Conservation (phyloP, 2,797 vertebrate species). For the Pantherophis vulpinus region DNA sequence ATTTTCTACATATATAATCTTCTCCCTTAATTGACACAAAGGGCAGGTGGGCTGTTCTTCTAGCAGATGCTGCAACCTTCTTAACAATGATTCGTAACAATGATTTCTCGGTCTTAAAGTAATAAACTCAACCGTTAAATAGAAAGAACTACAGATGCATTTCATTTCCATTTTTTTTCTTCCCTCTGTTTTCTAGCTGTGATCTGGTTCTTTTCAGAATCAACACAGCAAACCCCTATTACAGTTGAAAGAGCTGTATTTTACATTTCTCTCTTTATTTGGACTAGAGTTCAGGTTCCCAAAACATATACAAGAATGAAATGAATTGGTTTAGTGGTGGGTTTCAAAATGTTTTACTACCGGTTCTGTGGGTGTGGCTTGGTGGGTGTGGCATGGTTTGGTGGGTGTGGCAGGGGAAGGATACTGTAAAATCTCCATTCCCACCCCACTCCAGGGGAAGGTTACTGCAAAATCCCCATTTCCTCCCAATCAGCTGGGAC, state of each 20-base stretch:
- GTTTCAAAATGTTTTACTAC: too few species aligned
- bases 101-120: neutral
- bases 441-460: too few species aligned
- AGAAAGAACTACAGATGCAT: neutral
- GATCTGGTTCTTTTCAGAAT: neutral
- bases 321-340: neutral
- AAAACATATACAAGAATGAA: neutral
- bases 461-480: too few species aligned
- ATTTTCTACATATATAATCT: slow-evolving; percentile 3
- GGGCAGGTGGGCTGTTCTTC: neutral
- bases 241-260: neutral
- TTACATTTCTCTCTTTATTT: neutral
- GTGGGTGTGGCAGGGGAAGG: too few species aligned
- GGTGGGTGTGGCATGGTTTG: too few species aligned
- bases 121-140: slow-evolving; percentile 4
- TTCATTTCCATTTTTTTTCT: neutral
- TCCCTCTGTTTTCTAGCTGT: accelerated
- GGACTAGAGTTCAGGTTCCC: neutral
- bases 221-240: neutral
- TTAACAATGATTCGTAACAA: neutral
- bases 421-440: too few species aligned
- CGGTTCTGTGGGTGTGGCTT: too few species aligned
- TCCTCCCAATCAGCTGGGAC: too few species aligned
- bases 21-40: neutral
- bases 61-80: neutral